These are phyloP conservation scores for Ceyx cyanopectus DNA, from an alignment of 2,113 vertebrate species.

Conservation along the genomic window DNA sequence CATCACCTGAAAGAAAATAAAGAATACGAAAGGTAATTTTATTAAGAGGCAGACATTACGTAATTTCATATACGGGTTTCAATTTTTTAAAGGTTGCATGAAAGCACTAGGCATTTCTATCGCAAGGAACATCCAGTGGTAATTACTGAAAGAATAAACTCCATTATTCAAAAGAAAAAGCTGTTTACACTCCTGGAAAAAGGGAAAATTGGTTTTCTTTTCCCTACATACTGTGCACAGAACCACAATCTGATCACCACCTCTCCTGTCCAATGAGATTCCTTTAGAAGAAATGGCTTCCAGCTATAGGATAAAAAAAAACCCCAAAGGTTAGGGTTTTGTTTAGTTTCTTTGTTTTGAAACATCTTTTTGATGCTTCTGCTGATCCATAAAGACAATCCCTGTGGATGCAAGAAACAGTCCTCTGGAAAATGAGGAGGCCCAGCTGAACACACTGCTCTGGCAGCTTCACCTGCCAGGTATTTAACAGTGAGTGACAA, in stretches of 20 bases:
- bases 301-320: conserved; percentile 37
- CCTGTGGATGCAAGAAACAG: not conserved
- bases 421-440: not conserved
- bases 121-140: not conserved
- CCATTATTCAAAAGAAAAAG: no score
- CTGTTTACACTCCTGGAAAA: conserved; percentile 54
- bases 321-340: not conserved
- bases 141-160: not conserved
- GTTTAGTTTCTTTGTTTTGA: conserved; percentile 8
- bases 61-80: not conserved
- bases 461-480: not conserved
- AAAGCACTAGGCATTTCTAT: not conserved
- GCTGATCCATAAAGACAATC: not conserved
- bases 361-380: conserved; percentile 28
- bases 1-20: not conserved
- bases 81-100: not conserved
- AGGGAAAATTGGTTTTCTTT: no score
- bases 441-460: not conserved
- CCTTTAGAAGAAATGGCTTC: conserved; percentile 47
- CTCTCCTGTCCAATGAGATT: conserved; percentile 35
- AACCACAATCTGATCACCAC: no score
- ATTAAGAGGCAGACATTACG: not conserved
- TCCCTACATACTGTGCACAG: no score
- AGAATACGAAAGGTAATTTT: not conserved
- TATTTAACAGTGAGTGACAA: not conserved